Conservation (phyloP, 64 coral and sea anemone species). For the Orbicella faveolata region DNA sequence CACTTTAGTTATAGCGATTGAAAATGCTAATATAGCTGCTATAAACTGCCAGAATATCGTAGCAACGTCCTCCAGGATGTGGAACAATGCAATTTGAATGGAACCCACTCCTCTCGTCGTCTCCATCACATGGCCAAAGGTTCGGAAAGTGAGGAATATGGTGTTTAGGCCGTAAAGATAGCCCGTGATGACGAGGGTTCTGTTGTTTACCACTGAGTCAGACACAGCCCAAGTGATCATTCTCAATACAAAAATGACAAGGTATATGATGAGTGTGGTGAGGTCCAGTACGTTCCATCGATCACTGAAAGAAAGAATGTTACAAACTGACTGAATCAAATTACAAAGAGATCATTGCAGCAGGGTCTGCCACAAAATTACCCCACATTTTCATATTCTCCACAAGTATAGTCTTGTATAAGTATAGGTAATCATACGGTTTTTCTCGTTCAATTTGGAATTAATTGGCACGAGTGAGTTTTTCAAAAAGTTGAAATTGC, state of each 20-base stretch:
- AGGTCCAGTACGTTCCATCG: constrained; percentile 56
- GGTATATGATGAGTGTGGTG: constrained; percentile 14
- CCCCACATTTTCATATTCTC: not conserved
- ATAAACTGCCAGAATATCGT: constrained; percentile 45
- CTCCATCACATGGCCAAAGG: constrained; percentile 53
- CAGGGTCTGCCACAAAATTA: not conserved
- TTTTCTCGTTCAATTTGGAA: no score
- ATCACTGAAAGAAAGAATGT: constrained; percentile 15
- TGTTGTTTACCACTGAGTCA: not conserved
- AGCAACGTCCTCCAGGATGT: constrained; percentile 9
- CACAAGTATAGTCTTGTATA: no score
- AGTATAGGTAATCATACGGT: no score
- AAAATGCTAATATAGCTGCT: constrained; percentile 37
- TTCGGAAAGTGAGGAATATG: constrained; percentile 43
- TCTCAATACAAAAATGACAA: constrained; percentile 13
- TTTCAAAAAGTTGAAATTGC: no score
- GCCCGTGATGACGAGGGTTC: constrained; percentile 29
- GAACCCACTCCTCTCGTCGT: constrained; percentile 2
- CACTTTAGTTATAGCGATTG: constrained; percentile 43
- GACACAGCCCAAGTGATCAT: constrained; percentile 24
- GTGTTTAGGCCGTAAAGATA: constrained; percentile 57
- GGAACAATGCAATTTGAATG: constrained; percentile 48
- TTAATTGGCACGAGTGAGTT: no score
- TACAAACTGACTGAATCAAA: not conserved
- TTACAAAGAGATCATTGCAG: not conserved